Evolutionary conservation across 2,888 invertebrate species (phyloP), one percentile per base, ranked within the genome.

Genomic region (Perizoma affinitatum): DNA sequence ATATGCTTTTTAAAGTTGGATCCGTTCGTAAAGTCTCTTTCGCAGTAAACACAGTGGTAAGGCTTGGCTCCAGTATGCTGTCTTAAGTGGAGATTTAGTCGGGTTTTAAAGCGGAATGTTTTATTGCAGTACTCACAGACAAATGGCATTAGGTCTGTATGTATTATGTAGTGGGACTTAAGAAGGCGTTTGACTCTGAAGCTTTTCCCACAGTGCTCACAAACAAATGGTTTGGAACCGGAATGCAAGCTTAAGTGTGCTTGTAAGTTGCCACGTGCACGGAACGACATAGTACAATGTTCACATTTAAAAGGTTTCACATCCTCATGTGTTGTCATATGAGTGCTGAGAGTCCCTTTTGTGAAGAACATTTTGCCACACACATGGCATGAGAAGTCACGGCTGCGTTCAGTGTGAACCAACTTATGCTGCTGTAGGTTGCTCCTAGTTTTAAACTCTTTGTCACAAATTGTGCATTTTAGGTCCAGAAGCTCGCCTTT

Each of bases 361-460:
- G 90, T 91, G 35, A 85, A 92, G 67, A 92, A 92, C 90, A 90
- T 91, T 73, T 92, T 92, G 0, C 92, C 92, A 5, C 92, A 92
- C 0, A 91, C 67, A 49, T 92, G 92, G 61, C 92, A 92, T 0
- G 91, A 84, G 46, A 89, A 92, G 10, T 92, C 84, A 68, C 88
- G 73, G 7, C 82, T 83, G 0, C 90, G 84, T 66, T 91, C 90
- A 54, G 89, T 93, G 57, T 94, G 92, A 0, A 89, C 79, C 0
- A 86, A 61, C 56, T 82, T 85, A 58, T 92, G 92, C 36, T 88
- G 89, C 3, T 80, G 79, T 0, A 92, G 66, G 55, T 89, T 90
- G 11, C 88, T 86, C 1, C 83, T 71, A 0, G 89, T 84, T 65
- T 92, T 91, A 41, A 91, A 92, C 47, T 88, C 84, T 46, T 89